Evolutionary conservation across 2,888 invertebrate genomes (phyloP).

Genomic region (Minunthozetes semirufus): DNA sequence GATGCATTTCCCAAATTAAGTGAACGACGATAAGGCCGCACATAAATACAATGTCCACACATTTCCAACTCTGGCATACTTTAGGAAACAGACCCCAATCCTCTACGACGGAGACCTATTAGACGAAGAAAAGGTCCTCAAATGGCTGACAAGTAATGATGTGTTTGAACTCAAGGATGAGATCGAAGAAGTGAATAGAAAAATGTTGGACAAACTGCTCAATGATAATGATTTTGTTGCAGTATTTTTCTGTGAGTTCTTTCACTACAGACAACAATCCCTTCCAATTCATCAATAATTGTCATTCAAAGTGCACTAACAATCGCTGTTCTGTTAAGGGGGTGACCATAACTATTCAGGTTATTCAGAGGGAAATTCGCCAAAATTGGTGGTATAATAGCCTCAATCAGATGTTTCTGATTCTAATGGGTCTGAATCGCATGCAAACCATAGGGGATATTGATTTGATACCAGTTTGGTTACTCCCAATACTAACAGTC

Average conservation of each 20-base stretch:
- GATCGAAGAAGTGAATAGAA: slow-evolving; percentile 92
- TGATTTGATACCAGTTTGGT: background rate
- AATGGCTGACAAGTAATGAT: slow-evolving; percentile 87
- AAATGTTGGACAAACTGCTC: slow-evolving; percentile 88
- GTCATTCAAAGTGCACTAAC: background rate
- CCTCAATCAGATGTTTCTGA: too few species aligned
- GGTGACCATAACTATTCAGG: too few species aligned
- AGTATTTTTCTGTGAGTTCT: slow-evolving; percentile 88
- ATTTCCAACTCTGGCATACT: slow-evolving; percentile 78
- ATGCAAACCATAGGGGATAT: background rate
- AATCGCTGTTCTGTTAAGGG: too few species aligned
- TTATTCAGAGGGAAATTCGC: too few species aligned
- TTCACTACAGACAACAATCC: background rate
- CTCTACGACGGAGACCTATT: slow-evolving; percentile 81
- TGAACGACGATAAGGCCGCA: slow-evolving; percentile 71
- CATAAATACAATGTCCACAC: slow-evolving; percentile 73
- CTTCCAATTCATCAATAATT: background rate
- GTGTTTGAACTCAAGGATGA: slow-evolving; percentile 92
- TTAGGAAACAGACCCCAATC: slow-evolving; percentile 72
- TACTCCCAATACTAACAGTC: background rate
- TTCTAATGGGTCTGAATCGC: too few species aligned
- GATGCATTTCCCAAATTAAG: slow-evolving; percentile 46
- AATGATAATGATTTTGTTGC: slow-evolving; percentile 92
- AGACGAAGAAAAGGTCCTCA: slow-evolving; percentile 74
- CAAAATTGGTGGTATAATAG: too few species aligned